Conservation (phyloP, 2,888 invertebrate species). For the Therioaphis trifolii region DNA sequence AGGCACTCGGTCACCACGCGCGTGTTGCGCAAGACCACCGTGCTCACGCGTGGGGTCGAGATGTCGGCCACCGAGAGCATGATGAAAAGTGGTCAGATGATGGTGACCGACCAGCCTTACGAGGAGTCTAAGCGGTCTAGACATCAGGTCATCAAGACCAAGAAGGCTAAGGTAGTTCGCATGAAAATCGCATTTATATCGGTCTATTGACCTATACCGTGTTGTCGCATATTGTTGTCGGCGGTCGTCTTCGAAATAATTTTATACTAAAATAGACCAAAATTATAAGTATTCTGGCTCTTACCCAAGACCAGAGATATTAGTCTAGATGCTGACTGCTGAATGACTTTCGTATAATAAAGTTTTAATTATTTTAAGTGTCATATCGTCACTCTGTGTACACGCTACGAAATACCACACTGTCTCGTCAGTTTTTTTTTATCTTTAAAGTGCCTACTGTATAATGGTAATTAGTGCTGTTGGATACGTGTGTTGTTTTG, state of each 20-base stretch:
- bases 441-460: slow-evolving; percentile 1
- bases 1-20: slow-evolving; percentile 86
- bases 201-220: too few relatives aligned
- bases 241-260: neutral
- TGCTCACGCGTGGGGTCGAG: slow-evolving; percentile 87
- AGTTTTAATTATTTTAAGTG: neutral
- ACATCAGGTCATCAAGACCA: slow-evolving; percentile 73
- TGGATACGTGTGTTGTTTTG: neutral
- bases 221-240: too few relatives aligned
- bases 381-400: neutral
- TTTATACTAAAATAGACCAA: neutral
- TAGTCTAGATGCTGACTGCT: too few relatives aligned
- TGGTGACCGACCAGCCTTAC: slow-evolving; percentile 67
- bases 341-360: neutral
- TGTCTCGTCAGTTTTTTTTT: neutral
- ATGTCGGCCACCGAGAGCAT: slow-evolving; percentile 79
- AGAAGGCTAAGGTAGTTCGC: slow-evolving; percentile 80
- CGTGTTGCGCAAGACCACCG: slow-evolving; percentile 88
- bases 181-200: neutral
- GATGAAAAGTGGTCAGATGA: slow-evolving; percentile 72
- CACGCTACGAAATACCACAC: neutral
- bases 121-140: slow-evolving; percentile 72
- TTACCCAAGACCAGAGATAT: slow-evolving; percentile 3
- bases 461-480: neutral
- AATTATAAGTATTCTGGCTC: neutral